Conservation (phyloP, 2,888 invertebrate genomes). For the Volucella bombylans region DNA sequence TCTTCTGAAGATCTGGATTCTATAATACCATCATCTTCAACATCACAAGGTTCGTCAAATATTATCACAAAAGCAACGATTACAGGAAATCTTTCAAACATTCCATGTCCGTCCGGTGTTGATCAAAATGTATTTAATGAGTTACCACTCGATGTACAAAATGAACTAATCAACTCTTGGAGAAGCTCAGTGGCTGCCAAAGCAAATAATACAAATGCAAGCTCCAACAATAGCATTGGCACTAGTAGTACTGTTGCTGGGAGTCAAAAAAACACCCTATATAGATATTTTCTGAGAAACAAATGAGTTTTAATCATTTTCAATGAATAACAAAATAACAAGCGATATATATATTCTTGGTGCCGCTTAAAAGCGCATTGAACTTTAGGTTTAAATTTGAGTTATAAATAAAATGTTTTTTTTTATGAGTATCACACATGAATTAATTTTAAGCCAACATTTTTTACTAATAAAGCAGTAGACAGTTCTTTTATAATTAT, state of each 20-base stretch:
- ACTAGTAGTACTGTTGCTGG: constrained; percentile 73
- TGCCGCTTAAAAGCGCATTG: neutral
- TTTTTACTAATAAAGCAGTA: constrained; percentile 63
- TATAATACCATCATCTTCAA: constrained; percentile 11
- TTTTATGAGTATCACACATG: constrained; percentile 42
- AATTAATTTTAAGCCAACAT: constrained; percentile 46
- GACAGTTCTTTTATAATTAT: constrained; percentile 11
- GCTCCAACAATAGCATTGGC: constrained; percentile 42
- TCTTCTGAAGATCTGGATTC: constrained; percentile 8
- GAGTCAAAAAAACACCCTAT: constrained; percentile 84
- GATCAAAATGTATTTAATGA: constrained; percentile 88
- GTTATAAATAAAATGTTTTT: constrained; percentile 33
- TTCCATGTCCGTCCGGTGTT: constrained; percentile 86
- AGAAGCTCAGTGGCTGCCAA: constrained; percentile 80
- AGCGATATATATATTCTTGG: neutral
- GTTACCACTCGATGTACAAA: constrained; percentile 88
- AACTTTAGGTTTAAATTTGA: constrained; percentile 41
- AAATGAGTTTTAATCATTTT: constrained; percentile 82
- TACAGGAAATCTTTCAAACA: constrained; percentile 78
- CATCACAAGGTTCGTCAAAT: constrained; percentile 26
- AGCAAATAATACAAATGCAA: constrained; percentile 64
- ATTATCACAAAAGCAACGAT: constrained; percentile 66
- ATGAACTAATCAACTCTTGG: constrained; percentile 89
- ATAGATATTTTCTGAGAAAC: constrained; percentile 88
- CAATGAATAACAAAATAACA: constrained; percentile 17